Evolutionary conservation across 2,113 vertebrate genomes (phyloP), one percentile per base, ranked within the genome.

Genomic region (Perca flavescens): DNA sequence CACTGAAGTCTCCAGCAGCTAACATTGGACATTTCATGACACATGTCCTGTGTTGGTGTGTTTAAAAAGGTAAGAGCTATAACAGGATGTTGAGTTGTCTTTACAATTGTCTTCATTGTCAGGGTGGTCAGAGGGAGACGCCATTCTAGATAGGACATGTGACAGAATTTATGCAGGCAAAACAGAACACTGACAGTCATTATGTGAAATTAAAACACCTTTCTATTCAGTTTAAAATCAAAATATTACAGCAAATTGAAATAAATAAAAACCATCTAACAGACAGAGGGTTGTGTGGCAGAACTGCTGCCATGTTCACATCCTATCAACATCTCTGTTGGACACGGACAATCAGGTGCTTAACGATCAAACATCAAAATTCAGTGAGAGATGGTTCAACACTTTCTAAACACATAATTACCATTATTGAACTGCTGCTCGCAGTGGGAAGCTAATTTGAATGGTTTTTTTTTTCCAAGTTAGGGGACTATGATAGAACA

Each of bases 1-100:
- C 95, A 12, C 53, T 0, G 74, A 70, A 28, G 13, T 61, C 9
- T 43, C 2, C 0, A 49, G 60, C 69, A 67, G 78, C 58, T 31
- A 2, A 36, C 49, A 16, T 91, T 5, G 47, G 74, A 77, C 22
- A 63, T 67, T 34, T 34, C 9, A 34, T 53, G 70, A 65, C 53
- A 22, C 17, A 7, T 14, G 28, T 3, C 43, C 17, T 28, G 46
- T 60, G 40, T 49, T 61, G 12, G 49, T 50, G 14, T 17, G 28
- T 15, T 53, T 47, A 49, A 14, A 22, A 14, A 77, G 47, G 28
- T 10, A 14, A 25, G 21, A n/a, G 14, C 43, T 57, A 17, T 7
- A 28, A 46, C 56, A 21, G 54, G 54, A 21, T 43, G 47, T 21
- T 2, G 21, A 49, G 43, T 17, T 58, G 21, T 22, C 21, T 40